phyloP scores from a whole-genome alignment of 1,140 invertebrate genomes.

The Drosophila mojavensis region DNA sequence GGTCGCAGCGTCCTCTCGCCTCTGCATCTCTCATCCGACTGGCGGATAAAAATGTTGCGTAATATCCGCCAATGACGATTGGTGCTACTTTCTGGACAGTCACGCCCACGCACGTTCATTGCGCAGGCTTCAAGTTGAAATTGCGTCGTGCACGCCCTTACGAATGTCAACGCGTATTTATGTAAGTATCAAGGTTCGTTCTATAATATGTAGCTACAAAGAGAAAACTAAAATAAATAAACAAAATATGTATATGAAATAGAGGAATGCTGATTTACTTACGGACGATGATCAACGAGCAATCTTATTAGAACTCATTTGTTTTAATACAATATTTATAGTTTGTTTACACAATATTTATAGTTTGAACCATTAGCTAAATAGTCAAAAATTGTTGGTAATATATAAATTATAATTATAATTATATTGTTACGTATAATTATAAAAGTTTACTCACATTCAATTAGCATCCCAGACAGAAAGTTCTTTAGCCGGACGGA shows the following conservation, averaged over 20 bases:
- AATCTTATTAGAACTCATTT: too few species aligned
- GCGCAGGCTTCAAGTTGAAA: constrained; percentile 54
- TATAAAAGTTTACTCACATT: too few species aligned
- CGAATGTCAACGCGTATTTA: constrained; percentile 14
- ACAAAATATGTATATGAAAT: neutral
- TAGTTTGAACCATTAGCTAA: too few species aligned
- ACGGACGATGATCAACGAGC: too few species aligned
- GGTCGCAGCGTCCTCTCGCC: constrained; percentile 57
- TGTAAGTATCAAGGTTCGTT: constrained; percentile 16
- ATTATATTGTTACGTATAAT: too few species aligned
- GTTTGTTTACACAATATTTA: too few species aligned
- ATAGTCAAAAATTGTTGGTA: too few species aligned
- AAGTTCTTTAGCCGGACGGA: neutral
- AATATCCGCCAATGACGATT: constrained; percentile 64
- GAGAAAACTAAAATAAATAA: neutral
- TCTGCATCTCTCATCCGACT: constrained; percentile 48
- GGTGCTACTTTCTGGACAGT: constrained; percentile 14
- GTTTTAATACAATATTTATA: too few species aligned
- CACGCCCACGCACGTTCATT: constrained; percentile 50
- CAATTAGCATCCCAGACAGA: neutral
- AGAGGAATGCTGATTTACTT: too few species aligned
- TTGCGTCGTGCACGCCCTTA: neutral
- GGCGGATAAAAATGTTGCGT: constrained; percentile 69
- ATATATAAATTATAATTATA: too few species aligned
- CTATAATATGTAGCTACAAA: too few species aligned